Evolutionary conservation across 1,140 invertebrate genomes (phyloP), one percentile per base, ranked within the genome.

Genomic region (Neodiprion lecontei): DNA sequence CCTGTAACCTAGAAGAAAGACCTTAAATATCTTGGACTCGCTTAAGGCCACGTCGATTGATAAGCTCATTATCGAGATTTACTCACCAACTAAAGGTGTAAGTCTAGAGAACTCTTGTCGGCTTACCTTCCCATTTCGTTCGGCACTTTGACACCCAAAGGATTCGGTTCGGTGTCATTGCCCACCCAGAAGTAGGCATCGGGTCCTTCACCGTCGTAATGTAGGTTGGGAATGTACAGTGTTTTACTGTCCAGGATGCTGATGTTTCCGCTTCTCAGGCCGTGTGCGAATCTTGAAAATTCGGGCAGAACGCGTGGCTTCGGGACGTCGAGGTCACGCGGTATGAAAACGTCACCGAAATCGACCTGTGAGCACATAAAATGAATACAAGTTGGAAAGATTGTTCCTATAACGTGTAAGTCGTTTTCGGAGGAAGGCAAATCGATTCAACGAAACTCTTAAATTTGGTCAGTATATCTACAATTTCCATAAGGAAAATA

Each of bases 141-240:
- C 1, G 95, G 94, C 1, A 98, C 95, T 90, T 97, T 97, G 76
- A 92, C 92, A 17, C 96, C 96, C 83, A 94, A 92, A n/a, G 93
- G 88, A 80, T 91, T 93, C 0, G 96, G 96, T 80, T 96, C 93
- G 1, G 90, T 88, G 1, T 96, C 96, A 80, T 93, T 96, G 8
- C 96, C 96, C 7, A 97, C 96, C 95, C 95, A 97, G 85, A 98
- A 98, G 85, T 96, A 97, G 7, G 96, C 95, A 83, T 97, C 96
- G 1, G 95, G 94, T 1, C 95, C 95, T 11, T 92, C 94, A 9
- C 96, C 96, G 80, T 98, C 96, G 81, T 97, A 98, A 83, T 97
- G 95, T 67, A 98, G 88, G 88, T 97, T 96, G 5, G 96, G 96
- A 78, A 98, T 97, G 84, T 96, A 96, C 83, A 98, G 94, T 0